Conservation (phyloP, 2,113 vertebrate genomes). For the Oreocharis arfaki region DNA sequence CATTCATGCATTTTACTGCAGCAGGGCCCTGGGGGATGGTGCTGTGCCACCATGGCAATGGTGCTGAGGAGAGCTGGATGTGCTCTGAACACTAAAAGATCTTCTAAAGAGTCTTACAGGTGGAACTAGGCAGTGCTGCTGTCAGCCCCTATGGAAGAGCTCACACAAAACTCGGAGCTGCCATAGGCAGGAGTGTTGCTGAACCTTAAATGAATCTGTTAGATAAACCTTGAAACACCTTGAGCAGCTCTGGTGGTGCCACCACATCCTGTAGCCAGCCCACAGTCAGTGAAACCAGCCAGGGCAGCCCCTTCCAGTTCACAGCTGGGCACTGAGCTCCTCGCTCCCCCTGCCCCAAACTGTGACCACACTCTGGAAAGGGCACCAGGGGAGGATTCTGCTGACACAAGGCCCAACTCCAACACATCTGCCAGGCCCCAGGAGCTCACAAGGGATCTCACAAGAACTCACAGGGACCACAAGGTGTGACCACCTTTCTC, state of each 20-base stretch:
- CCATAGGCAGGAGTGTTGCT: background rate
- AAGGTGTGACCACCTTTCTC: background rate
- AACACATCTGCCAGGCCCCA: background rate
- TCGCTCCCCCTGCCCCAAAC: background rate
- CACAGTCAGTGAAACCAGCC: background rate
- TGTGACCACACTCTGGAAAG: background rate
- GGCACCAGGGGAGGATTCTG: background rate
- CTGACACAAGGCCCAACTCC: background rate
- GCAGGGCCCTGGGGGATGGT: background rate
- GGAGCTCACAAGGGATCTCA: background rate
- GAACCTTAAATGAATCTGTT: background rate
- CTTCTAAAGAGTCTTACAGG: background rate
- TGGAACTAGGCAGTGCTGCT: background rate
- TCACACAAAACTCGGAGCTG: background rate
- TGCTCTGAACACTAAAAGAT: background rate
- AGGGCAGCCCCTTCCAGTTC: background rate
- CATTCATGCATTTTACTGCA: background rate
- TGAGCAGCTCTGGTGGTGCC: background rate
- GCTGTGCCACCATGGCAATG: background rate
- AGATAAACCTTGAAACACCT: background rate
- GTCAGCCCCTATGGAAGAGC: background rate
- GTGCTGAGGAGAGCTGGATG: background rate
- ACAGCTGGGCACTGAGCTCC: background rate
- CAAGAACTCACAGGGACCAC: background rate
- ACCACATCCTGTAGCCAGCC: background rate